Base-by-base conservation (phyloP, 2,888 invertebrate genomes). In the Nematopogon swammerdamellus region DNA sequence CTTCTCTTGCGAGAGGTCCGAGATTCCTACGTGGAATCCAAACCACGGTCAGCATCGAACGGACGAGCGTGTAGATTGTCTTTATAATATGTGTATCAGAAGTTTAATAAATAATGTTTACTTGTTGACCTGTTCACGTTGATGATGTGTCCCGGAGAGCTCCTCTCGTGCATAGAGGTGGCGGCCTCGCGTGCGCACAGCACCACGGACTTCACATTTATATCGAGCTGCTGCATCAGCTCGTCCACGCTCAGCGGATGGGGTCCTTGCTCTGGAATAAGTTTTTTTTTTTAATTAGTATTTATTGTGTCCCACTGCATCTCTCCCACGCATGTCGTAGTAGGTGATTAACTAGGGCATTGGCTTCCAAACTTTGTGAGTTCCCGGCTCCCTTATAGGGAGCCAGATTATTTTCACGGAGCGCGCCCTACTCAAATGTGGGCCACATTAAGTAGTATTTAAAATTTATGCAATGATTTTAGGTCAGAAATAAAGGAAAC, bases 41-140 rank as follows among this genome's bases (percentile, higher is more conserved):
- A n/a, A n/a, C n/a, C n/a, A n/a, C n/a, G n/a, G n/a, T n/a, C n/a
- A n/a, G n/a, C n/a, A n/a, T n/a, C n/a, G n/a, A n/a, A n/a, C n/a
- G n/a, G n/a, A n/a, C n/a, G n/a, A n/a, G n/a, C n/a, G n/a, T n/a
- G n/a, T n/a, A n/a, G n/a, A n/a, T n/a, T n/a, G n/a, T n/a, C n/a
- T n/a, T n/a, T n/a, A n/a, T n/a, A n/a, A n/a, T n/a, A n/a, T n/a
- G n/a, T n/a, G n/a, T n/a, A n/a, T n/a, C n/a, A n/a, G n/a, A n/a
- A n/a, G n/a, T n/a, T n/a, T n/a, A n/a, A n/a, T n/a, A n/a, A n/a
- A n/a, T n/a, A n/a, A 25, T 25, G 8, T 25, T 25, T 53, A 49
- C 74, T 74, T 25, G 60, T 8, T 45, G 54, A 70, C 71, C 82
- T 82, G 55, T 77, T 80, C n/a, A 81, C 62, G 29, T 74, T 65